A percentile compares a stretch with the other conserved stretches of the same genome.
phyloP scores from a whole-genome alignment of 2,113 vertebrate genomes.

The Struthidea cinerea region DNA sequence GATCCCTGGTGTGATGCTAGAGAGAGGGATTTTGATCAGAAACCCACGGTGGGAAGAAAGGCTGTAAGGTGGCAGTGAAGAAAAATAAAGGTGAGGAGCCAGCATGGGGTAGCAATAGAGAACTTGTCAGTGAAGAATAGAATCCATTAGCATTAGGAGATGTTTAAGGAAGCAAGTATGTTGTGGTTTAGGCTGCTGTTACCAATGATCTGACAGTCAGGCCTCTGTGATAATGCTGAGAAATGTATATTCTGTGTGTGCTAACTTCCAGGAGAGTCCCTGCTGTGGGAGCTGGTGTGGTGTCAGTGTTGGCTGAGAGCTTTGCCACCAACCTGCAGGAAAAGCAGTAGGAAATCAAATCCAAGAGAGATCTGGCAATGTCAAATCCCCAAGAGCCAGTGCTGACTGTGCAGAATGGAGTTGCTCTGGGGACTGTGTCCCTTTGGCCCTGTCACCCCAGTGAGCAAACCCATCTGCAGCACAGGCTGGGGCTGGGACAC shows the following conservation, averaged over 20 bases:
- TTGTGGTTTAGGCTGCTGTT: not conserved
- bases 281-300: rapidly evolving
- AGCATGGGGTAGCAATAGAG: not conserved
- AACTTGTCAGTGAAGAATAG: not conserved
- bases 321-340: not conserved
- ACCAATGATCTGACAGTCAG: not conserved
- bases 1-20: not conserved
- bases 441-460: not conserved
- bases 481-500: not conserved
- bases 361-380: not conserved
- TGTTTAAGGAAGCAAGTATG: not conserved
- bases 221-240: not conserved
- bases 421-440: rapidly evolving
- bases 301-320: not conserved
- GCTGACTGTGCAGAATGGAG: not conserved
- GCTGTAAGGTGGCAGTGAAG: not conserved
- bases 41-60: not conserved
- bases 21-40: not conserved
- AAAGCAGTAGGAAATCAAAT: not conserved
- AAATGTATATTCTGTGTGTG: not conserved
- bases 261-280: no score
- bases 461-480: not conserved
- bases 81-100: not conserved
- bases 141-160: not conserved
- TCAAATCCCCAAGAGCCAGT: no score